Conservation (phyloP, 1,140 invertebrate species). For the Glomeris maerens region DNA sequence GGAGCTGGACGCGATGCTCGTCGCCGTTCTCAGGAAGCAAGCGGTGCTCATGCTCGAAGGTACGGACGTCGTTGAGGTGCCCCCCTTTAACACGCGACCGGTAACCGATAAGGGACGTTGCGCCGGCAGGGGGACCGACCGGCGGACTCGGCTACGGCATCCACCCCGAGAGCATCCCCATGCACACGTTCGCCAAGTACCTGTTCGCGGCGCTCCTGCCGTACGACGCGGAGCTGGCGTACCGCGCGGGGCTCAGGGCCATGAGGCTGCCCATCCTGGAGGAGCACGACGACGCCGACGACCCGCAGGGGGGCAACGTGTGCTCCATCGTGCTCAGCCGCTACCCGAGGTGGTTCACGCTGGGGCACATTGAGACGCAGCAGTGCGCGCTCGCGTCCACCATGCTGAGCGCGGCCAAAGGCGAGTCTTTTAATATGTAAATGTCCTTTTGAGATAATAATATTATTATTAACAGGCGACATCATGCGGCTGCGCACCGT, state of each 20-base stretch:
- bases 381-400: conserved; percentile 65
- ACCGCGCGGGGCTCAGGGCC: conserved; percentile 43
- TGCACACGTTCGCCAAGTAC: conserved; percentile 67
- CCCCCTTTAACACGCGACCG: too few relatives aligned
- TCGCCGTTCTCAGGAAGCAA: conserved; percentile 36
- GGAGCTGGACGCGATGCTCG: conserved; percentile 51
- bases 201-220: conserved; percentile 55
- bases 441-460: background rate
- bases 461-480: conserved; percentile 38
- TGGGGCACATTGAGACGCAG: conserved; percentile 62
- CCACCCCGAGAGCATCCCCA: conserved; percentile 57
- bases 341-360: conserved; percentile 52
- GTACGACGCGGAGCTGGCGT: conserved; percentile 58
- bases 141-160: conserved; percentile 58
- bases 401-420: conserved; percentile 56
- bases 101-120: too few relatives aligned
- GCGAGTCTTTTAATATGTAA: conserved; percentile 30
- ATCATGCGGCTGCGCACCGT: conserved; percentile 50
- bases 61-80: too few relatives aligned
- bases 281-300: conserved; percentile 49
- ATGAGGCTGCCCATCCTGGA: conserved; percentile 57
- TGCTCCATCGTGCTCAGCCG: conserved; percentile 38
- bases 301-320: conserved; percentile 29
- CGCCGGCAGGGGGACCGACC: conserved; percentile 55
- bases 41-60: conserved; percentile 26